Conservation (phyloP, 2,797 vertebrate species). For the Labroides dimidiatus region DNA sequence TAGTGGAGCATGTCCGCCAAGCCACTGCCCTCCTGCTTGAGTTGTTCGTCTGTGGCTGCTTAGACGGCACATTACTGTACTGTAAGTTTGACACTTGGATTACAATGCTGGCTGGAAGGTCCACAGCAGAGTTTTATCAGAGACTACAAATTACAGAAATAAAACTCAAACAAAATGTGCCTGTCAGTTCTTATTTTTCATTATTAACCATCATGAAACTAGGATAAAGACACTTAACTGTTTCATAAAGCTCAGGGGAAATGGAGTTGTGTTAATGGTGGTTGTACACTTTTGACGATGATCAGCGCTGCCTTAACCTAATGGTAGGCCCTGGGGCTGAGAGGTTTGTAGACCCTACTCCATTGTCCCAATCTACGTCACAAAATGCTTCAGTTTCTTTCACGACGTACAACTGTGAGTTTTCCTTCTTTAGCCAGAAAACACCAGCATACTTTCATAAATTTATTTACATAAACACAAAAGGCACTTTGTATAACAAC, state of each 20-base stretch:
- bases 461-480: no score
- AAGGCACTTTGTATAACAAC: no score
- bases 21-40: constrained; percentile 26
- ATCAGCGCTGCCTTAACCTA: no score
- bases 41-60: constrained; percentile 46
- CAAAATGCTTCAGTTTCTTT: no score
- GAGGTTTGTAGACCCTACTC: no score
- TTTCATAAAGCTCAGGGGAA: not conserved
- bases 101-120: constrained; percentile 19
- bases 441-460: no score
- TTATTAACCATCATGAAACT: constrained; percentile 4
- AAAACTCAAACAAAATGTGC: not conserved
- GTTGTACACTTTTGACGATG: not conserved
- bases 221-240: not conserved
- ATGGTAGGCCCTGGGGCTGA: no score
- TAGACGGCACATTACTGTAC: constrained; percentile 30
- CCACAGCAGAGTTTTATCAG: not conserved
- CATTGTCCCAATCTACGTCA: no score
- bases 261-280: not conserved
- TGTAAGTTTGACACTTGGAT: constrained; percentile 21
- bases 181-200: constrained; percentile 27
- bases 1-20: constrained; percentile 16
- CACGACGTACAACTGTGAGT: no score
- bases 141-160: not conserved
- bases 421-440: no score